Evolutionary conservation across 30 jellyfish, hydroid and myxozoan species (phyloP).

Genomic region (Aurelia sp.): DNA sequence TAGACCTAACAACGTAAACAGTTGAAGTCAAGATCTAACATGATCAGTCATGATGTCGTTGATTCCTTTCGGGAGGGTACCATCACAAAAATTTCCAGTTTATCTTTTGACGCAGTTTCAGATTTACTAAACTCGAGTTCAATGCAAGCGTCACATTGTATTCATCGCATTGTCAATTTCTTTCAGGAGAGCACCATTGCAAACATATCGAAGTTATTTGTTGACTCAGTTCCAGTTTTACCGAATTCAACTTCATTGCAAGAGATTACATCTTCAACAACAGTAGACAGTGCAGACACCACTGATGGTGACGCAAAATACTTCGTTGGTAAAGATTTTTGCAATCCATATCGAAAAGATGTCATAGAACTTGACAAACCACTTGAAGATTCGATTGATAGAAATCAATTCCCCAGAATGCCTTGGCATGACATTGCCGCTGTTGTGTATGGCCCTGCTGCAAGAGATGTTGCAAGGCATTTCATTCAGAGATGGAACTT

Average conservation of each 20-base stretch:
- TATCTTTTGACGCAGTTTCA: too few relatives aligned
- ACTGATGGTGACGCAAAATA: constrained; percentile 26
- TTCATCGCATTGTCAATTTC: neutral
- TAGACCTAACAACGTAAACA: too few relatives aligned
- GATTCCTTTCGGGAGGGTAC: too few relatives aligned
- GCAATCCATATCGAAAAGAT: constrained; percentile 88
- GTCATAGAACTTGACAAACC: constrained; percentile 83
- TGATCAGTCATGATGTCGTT: too few relatives aligned
- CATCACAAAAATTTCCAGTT: too few relatives aligned
- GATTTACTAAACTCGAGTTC: too few relatives aligned
- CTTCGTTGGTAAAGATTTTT: constrained; percentile 90
- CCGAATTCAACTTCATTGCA: constrained; percentile 47
- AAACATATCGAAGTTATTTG: constrained; percentile 47
- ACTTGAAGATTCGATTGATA: constrained; percentile 75
- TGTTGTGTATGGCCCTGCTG: constrained; percentile 85
- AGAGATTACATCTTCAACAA: neutral
- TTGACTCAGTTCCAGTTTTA: constrained; percentile 54
- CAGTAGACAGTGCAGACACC: constrained; percentile 1
- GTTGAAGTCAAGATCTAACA: too few relatives aligned
- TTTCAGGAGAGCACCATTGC: constrained; percentile 75
- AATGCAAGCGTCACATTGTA: neutral
- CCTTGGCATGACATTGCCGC: constrained; percentile 98
- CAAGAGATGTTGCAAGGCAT: constrained; percentile 94
- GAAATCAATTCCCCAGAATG: constrained; percentile 84
- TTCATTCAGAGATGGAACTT: constrained; percentile 94